Base-by-base conservation (phyloP, 1,140 invertebrate species). In the Chrysopa pallens region DNA sequence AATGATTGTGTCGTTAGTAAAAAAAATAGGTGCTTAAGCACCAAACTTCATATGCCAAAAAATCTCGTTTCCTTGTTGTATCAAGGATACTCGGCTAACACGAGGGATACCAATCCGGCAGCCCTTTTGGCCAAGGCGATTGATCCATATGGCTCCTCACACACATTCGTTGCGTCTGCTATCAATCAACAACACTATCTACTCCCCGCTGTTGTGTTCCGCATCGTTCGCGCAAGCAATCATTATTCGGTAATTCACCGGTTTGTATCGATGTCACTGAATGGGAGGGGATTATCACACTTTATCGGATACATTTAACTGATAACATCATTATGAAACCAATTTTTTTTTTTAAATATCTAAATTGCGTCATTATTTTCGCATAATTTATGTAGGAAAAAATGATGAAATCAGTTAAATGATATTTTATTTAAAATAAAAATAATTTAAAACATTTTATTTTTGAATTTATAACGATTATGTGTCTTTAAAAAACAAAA, bases 51-150 rank as follows among this genome's bases (percentile, higher is more conserved):
- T 53, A 59, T 61, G 64, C 63, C 61, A 62, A 62, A 58, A 65
- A 63, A 65, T 65, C 63, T 64, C 64, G 64, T 67, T 66, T 67
- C 62, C 57, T 67, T 67, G 64, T 67, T 67, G 60, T 66, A 63
- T 62, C 63, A 66, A 66, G 63, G 64, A 63, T 58, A 60, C 8
- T 27, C 17, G 17, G 17, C 17, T 23, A 23, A 23, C 17, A 11
- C 31, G 31, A 11, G 31, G 31, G 31, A 11, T 2, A 33, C n/a
- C 31, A 12, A 12, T 33, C 31, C 31, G 31, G 8, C 31, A 33
- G 31, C 31, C 17, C 17, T 23, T 23, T 27, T 23, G 17, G 17
- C 17, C 17, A 23, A 23, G 17, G 8, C 31, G 31, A 11, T 9
- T 9, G 31, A 11, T 9, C 4, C n/a, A 9, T 9, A 12, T 33